Evolutionary conservation across 2,888 invertebrate species (phyloP).

Genomic region (Eupithecia centaureata): DNA sequence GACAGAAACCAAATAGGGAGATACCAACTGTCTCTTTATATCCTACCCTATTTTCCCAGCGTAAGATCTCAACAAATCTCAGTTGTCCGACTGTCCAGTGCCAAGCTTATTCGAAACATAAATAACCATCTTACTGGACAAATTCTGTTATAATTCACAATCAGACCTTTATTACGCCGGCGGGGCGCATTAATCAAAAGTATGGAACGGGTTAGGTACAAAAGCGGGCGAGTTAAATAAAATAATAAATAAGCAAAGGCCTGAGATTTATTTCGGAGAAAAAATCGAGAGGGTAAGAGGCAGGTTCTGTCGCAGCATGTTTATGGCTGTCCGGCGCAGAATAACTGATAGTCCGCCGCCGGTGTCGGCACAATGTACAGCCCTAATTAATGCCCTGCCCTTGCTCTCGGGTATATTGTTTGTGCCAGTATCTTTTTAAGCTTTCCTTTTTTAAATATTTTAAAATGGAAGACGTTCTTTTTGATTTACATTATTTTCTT

Average conservation of each 20-base stretch:
- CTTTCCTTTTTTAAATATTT: constrained; percentile 51
- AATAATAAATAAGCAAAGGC: constrained; percentile 81
- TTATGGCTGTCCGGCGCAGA: constrained; percentile 68
- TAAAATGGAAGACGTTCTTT: constrained; percentile 1
- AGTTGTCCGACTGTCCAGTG: constrained; percentile 43
- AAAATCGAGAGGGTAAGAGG: constrained; percentile 66
- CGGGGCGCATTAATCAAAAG: constrained; percentile 77
- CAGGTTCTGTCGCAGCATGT: constrained; percentile 75
- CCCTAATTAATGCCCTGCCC: constrained; percentile 76
- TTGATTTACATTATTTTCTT: background rate
- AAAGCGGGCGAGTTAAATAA: constrained; percentile 78
- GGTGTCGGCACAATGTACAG: constrained; percentile 63
- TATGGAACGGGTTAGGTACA: constrained; percentile 76
- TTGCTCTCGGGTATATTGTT: constrained; percentile 67
- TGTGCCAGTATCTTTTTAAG: constrained; percentile 56
- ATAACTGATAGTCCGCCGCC: constrained; percentile 24
- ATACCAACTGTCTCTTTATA: constrained; percentile 20
- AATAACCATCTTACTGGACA: constrained; percentile 77
- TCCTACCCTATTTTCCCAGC: constrained; percentile 40
- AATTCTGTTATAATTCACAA: constrained; percentile 76
- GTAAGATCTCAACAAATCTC: constrained; percentile 51
- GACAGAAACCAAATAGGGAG: constrained; percentile 6
- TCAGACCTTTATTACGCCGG: constrained; percentile 72
- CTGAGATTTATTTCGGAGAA: constrained; percentile 82
- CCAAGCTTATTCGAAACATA: constrained; percentile 61